Evolutionary conservation across 2,113 vertebrate genomes (phyloP).

Genomic region (Cisticola juncidis): DNA sequence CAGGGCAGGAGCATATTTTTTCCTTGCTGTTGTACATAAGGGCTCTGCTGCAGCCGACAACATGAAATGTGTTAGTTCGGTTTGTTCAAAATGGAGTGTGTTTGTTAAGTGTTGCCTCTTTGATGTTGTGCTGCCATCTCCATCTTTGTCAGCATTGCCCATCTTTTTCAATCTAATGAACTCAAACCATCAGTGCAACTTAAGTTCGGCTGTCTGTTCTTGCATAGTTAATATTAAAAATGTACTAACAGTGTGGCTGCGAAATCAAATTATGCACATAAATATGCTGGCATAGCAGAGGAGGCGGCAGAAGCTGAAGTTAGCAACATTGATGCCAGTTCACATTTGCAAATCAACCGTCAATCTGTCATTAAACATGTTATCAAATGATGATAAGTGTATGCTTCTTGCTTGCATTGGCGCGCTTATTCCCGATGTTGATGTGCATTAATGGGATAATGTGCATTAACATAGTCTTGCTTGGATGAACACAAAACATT

Average conservation of each 20-base stretch:
- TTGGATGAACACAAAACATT: conserved; percentile 95
- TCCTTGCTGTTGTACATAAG: conserved; percentile 26
- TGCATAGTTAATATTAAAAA: conserved; percentile 89
- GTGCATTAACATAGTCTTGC: conserved; percentile 91
- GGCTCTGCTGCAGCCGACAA: conserved; percentile 40
- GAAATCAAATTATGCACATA: conserved; percentile 94
- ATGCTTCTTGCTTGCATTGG: conserved; percentile 85
- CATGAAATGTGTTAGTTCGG: conserved; percentile 25
- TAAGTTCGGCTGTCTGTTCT: conserved; percentile 84
- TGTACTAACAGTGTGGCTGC: conserved; percentile 88
- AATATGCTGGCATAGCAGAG: conserved; percentile 88
- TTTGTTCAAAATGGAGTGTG: conserved; percentile 48
- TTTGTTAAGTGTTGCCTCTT: conserved; percentile 65
- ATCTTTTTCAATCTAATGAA: conserved; percentile 87
- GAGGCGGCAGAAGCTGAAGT: conserved; percentile 86
- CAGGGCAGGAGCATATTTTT: conserved; percentile 20
- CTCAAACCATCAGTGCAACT: conserved; percentile 84
- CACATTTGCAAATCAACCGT: conserved; percentile 93
- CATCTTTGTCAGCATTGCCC: conserved; percentile 74
- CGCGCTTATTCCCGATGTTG: conserved; percentile 86
- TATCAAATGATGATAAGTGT: conserved; percentile 97
- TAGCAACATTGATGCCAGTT: conserved; percentile 89
- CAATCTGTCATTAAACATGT: conserved; percentile 99
- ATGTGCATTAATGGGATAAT: conserved; percentile 95
- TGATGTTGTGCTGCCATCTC: conserved; percentile 69